Base-by-base conservation (phyloP, 2,888 invertebrate species). In the Bellardia pandia region DNA sequence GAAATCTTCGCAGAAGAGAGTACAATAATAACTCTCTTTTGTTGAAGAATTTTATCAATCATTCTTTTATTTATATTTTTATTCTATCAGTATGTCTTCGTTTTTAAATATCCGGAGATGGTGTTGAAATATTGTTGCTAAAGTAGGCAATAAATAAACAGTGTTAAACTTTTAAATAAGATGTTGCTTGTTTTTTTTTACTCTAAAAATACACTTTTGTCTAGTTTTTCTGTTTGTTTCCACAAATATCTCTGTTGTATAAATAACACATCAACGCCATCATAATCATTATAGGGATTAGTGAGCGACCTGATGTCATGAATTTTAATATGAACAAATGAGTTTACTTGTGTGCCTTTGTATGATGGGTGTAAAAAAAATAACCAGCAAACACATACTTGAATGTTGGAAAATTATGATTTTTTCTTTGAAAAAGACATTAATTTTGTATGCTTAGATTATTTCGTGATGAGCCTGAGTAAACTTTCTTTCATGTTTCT, bases 121-220 rank as follows among this genome's bases (percentile, higher is more conserved):
- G 74, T 75, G 74, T 60, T 40, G 3, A 53, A 16, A 9, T 16
- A 58, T 3, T 45, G 6, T 33, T n/a, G n/a, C 45, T 30, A 62
- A 75, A 64, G 13, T 23, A 56, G 33, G 37, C 33, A 42, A 42
- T 3, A 16, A 40, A 60, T 37, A 23, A 71, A 48, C 48, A 11
- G 40, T n/a, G 51, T 71, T 51, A 79, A 79, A 62, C 51, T 72
- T 80, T 71, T 42, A 80, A 80, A 64, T 80, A 42, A 62, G 64
- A 53, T 23, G 37, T 16, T 62, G 79, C 23, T 42, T 66, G 16
- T 42, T 66, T n/a, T 56, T 33, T n/a, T 56, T 33, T 69, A 60
- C 64, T 37, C 30, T 30, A 11, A 14, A 58, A 42, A 71, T 11
- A 0, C 37, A 37, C 37, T 37, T 37, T 37, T 37, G 37, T 37